Base-by-base conservation (phyloP, 2,888 invertebrate genomes). In the Drosophila pseudotalamancana region DNA sequence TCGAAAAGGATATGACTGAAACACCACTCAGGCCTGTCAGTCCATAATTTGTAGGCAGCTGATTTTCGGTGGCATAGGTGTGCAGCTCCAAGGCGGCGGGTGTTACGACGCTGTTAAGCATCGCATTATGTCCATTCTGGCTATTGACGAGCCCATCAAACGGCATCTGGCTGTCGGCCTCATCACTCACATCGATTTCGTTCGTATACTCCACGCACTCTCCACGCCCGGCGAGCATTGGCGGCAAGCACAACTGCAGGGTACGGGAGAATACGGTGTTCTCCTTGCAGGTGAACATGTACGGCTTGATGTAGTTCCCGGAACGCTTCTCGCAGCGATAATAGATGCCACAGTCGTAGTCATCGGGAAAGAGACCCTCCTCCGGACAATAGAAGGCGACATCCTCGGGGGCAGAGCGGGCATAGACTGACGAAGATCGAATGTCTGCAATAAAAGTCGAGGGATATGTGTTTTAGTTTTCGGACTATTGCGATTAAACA, bases 221-320 rank as follows among this genome's bases (percentile, higher is more conserved):
- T 31, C 92, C 90, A 67, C 96, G 93, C 56, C 93, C 94, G 40
- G 95, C 95, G 70, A 93, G 93, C 77, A 92, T 92, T 1, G 96
- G 94, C 89, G 95, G 94, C 80, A 95, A 95, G 87, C 96, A 97
- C 59, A 94, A 92, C 83, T 93, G 93, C 29, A 93, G 92, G 21
- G 93, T 92, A 32, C 94, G 93, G 85, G 96, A 95, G 88, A 95
- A 97, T 21, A 96, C 94, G 1, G 96, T 95, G 11, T 95, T 95
- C 31, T 94, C 93, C 14, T 94, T 95, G 87, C 97, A 97, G 89
- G 94, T 93, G 89, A 96, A 95, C 92, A 92, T 92, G 75, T 93
- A 94, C 11, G 94, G 92, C 6, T 93, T 93, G 53, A 90, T 90
- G 54, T 88, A 84, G 60, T 78, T 77, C 59, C 59, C 93, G 34